Evolutionary conservation across 2,888 invertebrate species (phyloP), one percentile per base, ranked within the genome.

Genomic region (Nemotelus nigrinus): DNA sequence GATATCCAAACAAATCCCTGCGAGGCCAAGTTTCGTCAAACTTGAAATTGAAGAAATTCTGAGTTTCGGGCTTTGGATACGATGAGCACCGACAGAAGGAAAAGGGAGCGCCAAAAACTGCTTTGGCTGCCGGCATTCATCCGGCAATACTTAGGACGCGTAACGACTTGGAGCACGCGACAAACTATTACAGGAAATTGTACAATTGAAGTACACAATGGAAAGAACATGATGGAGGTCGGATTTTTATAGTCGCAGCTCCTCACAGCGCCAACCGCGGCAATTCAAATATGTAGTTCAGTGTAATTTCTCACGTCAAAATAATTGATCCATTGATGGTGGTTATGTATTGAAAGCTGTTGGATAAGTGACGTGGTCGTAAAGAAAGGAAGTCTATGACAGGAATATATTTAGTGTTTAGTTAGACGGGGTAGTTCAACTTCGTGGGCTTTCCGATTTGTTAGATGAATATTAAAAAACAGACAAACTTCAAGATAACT

Each of bases 141-240:
- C 43, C 53, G 41, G 55, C 55, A 70, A 70, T 70, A 53, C 47
- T 55, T 70, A 70, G 70, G 70, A 60, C 50, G 74, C 74, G 48
- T 74, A 74, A 74, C 48, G 74, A 48, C 63, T 45, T 57, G 25
- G 74, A 50, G 74, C 74, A 74, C 74, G 63, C 74, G 47, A 74
- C 48, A 63, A 74, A 74, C 74, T 60, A 74, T 57, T 48, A 41
- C 74, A 74, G 74, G 74, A 74, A 74, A 74, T 74, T 74, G 74
- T 60, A 45, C 63, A 6, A 70, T 39, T 70, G 43, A 70, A 43
- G 70, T 55, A 53, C 39, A 74, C 74, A 74, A 74, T 74, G 45
- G 74, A 25, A 50, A 43, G 39, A 60, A 60, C 74, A 60, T n/a
- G 53, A 44, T 39, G 70, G 60, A 47, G 63, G 60, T 41, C 39